These are phyloP conservation scores for Macropus fuliginosus DNA, from an alignment of 2,797 vertebrate genomes.

Conservation along the genomic window DNA sequence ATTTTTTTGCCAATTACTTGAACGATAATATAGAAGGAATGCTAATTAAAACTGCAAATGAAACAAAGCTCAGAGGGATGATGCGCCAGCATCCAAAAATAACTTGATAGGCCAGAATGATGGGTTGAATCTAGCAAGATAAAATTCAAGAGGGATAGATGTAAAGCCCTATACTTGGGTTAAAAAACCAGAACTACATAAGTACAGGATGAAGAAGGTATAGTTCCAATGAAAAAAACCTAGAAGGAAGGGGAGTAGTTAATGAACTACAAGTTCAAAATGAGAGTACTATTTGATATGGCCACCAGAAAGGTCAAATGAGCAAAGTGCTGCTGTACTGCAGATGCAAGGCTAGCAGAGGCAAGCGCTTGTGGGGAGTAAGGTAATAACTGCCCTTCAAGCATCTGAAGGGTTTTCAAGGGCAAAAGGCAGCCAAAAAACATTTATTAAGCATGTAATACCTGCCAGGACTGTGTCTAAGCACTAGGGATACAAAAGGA, in stretches of 20 bases:
- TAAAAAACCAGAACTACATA: not conserved
- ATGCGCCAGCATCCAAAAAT: not conserved
- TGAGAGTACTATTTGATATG: not conserved
- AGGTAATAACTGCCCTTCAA: no score
- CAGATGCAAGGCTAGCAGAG: not conserved
- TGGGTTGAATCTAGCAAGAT: not conserved
- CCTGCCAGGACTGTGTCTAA: no score
- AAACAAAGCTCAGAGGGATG: not conserved
- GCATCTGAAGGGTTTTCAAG: not conserved
- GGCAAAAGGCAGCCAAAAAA: not conserved
- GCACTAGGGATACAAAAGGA: no score
- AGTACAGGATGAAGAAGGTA: not conserved
- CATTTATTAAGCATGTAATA: not conserved
- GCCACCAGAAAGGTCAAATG: not conserved
- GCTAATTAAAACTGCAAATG: not conserved
- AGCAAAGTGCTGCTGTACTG: not conserved
- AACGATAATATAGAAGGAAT: not conserved
- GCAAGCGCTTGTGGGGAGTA: not conserved
- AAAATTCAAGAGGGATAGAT: not conserved
- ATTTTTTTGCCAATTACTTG: not conserved
- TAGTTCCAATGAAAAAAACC: not conserved
- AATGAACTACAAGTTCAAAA: not conserved
- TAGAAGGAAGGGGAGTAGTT: not conserved
- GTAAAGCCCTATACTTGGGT: not conserved
- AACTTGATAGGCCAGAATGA: not conserved